Evolutionary conservation across 2,888 invertebrate genomes (phyloP), one percentile per base, ranked within the genome.

Genomic region (Matsumyia berberina): DNA sequence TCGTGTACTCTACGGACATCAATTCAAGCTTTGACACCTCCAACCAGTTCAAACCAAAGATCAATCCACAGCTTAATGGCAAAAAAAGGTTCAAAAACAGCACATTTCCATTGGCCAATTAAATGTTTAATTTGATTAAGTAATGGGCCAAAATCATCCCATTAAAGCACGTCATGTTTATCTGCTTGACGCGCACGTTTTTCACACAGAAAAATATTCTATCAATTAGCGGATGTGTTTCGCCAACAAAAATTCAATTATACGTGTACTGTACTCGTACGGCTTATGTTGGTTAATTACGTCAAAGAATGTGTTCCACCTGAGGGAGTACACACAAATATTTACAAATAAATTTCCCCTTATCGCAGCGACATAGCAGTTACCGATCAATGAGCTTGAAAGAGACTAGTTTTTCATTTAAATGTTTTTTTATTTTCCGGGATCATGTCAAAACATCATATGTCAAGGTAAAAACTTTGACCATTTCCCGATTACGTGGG

Each of bases 301-400:
- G 55, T 8, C 11, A 46, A 70, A 39, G 24, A 53, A 77, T 77
- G 42, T 60, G 77, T 77, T 77, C 77, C 69, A 69, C 53, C 69
- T 53, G 60, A 62, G 35, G 17, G 70, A 29, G 39, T 46, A 19
- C 46, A 64, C 8, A 70, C 72, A 72, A 72, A 60, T 72, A 51
- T 53, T 15, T 33, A 53, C 11, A 78, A 31, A 44, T 35, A 70
- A 29, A 62, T 42, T 53, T 53, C 42, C 15, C 39, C n/a, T n/a
- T n/a, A n/a, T n/a, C n/a, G n/a, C n/a, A n/a, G n/a, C n/a, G n/a
- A n/a, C n/a, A 62, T 12, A 51, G 19, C 17, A 42, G 51, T 62
- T 37, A 39, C 17, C 39, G 31, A 51, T 60, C 31, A 42, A 31
- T 60, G 60, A 58, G 8, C 29, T 55, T 5, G n/a, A 9, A 49